Conservation (phyloP, 1,140 invertebrate genomes). For the Zaprionus gabonicus region DNA sequence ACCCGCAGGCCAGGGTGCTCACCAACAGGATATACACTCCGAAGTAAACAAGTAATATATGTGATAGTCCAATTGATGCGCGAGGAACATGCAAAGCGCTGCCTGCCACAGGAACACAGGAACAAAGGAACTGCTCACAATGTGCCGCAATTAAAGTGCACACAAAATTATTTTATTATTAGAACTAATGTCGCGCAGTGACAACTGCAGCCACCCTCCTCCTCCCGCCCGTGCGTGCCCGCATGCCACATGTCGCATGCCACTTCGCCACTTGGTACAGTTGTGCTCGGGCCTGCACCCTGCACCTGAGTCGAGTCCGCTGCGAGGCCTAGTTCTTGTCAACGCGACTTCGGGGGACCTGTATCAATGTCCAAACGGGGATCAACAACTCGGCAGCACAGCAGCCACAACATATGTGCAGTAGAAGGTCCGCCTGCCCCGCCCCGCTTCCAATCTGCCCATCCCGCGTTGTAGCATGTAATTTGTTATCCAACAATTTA, state of each 20-base stretch:
- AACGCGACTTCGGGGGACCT: constrained; percentile 60
- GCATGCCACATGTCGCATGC: constrained; percentile 50
- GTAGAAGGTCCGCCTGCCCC: not conserved
- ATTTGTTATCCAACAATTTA: constrained; percentile 82
- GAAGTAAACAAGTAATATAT: constrained; percentile 16
- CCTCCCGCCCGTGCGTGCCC: constrained; percentile 27
- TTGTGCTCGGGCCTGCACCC: constrained; percentile 21
- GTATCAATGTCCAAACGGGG: constrained; percentile 68
- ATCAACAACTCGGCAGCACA: constrained; percentile 13
- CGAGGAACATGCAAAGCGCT: constrained; percentile 58
- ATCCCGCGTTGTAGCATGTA: constrained; percentile 49
- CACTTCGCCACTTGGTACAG: constrained; percentile 37
- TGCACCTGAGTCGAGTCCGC: constrained; percentile 56
- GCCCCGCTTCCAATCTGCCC: not conserved
- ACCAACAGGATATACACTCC: constrained; percentile 4
- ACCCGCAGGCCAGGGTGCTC: constrained; percentile 32
- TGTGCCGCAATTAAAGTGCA: constrained; percentile 63
- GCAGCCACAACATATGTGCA: constrained; percentile 67
- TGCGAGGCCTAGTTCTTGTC: constrained; percentile 53
- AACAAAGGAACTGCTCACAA: constrained; percentile 43
- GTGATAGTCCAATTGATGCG: constrained; percentile 61
- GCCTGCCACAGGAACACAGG: not conserved
- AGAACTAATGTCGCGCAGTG: constrained; percentile 63
- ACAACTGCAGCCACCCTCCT: constrained; percentile 52
- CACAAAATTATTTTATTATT: constrained; percentile 68